These are phyloP conservation scores for Heliopora coerulea DNA, from an alignment of 92 coral and sea anemone species.

Conservation along the genomic window DNA sequence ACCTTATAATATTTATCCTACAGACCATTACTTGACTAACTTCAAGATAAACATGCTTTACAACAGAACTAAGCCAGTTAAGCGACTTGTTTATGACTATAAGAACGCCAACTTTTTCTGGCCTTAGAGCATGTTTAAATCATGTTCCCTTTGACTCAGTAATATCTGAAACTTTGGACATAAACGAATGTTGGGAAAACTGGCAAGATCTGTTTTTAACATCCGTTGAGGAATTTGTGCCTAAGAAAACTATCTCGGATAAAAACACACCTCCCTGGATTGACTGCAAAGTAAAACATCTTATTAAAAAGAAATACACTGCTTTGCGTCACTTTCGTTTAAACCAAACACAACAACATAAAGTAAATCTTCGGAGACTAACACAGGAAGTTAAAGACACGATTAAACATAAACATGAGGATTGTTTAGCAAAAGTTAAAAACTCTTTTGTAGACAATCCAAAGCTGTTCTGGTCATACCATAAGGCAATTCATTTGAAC, in stretches of 20 bases:
- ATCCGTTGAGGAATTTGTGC: slow-evolving; percentile 50
- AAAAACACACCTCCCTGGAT: slow-evolving; percentile 67
- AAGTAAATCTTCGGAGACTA: slow-evolving; percentile 12
- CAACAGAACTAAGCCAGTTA: background rate
- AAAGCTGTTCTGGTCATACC: background rate
- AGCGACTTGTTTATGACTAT: background rate
- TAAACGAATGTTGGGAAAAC: slow-evolving; percentile 7
- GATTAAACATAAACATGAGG: slow-evolving; percentile 33
- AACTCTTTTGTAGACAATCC: slow-evolving; percentile 31
- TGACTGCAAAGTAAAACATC: slow-evolving; percentile 52
- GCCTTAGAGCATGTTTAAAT: background rate
- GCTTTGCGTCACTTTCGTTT: slow-evolving; percentile 25
- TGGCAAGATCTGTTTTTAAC: too few species aligned
- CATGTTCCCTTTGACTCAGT: background rate
- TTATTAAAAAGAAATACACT: slow-evolving; percentile 17
- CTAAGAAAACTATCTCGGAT: slow-evolving; percentile 47
- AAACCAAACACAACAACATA: slow-evolving; percentile 22
- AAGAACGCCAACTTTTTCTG: background rate
- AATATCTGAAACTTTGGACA: background rate
- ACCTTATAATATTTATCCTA: background rate
- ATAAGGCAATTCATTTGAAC: too few species aligned
- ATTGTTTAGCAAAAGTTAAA: too few species aligned
- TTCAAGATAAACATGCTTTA: background rate
- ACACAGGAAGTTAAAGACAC: slow-evolving; percentile 21
- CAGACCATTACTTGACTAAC: slow-evolving; percentile 6